phyloP scores from a whole-genome alignment of 2,888 invertebrate genomes.

The Andrena praecox region DNA sequence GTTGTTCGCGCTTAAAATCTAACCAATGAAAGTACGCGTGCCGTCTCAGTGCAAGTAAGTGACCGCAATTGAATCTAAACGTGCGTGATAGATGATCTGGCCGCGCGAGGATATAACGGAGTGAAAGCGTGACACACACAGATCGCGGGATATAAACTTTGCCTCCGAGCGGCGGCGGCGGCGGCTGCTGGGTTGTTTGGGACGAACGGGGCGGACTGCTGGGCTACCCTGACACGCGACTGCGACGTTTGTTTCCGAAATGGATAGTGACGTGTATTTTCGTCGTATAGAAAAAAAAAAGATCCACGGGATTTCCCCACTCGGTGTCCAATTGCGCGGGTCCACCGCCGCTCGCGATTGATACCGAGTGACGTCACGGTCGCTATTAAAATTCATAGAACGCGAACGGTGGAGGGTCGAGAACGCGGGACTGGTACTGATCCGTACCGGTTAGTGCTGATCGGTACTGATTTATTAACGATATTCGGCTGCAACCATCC shows the following conservation, averaged over 20 bases:
- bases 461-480: constrained; percentile 33
- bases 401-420: background rate
- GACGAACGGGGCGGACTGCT: background rate
- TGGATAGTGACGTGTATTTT: constrained; percentile 28
- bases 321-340: background rate
- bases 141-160: too few species aligned
- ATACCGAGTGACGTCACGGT: constrained; percentile 7
- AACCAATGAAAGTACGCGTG: constrained; percentile 33
- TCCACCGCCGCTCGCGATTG: background rate
- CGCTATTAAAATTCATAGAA: background rate
- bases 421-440: background rate
- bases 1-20: constrained; percentile 18
- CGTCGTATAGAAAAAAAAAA: constrained; percentile 8
- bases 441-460: constrained; percentile 28
- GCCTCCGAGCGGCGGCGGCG: too few species aligned
- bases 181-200: too few species aligned
- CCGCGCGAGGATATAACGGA: background rate
- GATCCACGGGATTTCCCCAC: constrained; percentile 23
- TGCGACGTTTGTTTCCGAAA: constrained; percentile 27
- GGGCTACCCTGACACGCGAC: background rate
- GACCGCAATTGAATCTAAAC: constrained; percentile 13
- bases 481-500: background rate
- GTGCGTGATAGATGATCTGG: background rate
- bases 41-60: constrained; percentile 31
- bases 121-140: background rate